Evolutionary conservation across 2,113 vertebrate species (phyloP), one percentile per base, ranked within the genome.

Genomic region (Odontophorus gujanensis): DNA sequence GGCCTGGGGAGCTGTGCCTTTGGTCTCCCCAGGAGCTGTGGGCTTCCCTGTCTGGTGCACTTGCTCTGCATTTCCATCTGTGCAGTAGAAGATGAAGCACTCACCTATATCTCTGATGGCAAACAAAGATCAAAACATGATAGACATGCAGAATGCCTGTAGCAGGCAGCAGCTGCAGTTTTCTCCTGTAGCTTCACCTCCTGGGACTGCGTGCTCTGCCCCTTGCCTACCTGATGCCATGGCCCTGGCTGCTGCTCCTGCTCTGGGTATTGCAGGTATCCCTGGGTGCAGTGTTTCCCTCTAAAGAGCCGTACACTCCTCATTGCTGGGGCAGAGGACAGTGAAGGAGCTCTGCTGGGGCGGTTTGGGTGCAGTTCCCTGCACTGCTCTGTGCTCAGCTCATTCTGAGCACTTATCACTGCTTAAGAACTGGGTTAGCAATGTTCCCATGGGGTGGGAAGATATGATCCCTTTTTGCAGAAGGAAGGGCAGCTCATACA

Each of bases 341-440:
- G 47, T n/a, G 4, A n/a, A 15, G n/a, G 38, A 17, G 25, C 2
- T 1, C 14, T 1, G 36, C 79, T 25, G 73, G 5, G 53, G 57
- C 18, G 2, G 0, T 7, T 2, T 9, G 55, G 59, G 24, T 40
- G 36, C 48, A 13, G 50, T 1, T 55, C 43, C 55, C 7, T 18
- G 16, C 61, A 28, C 4, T 26, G 65, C 36, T 51, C 74, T 0
- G 2, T 8, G 38, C 62, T n/a, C 13, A 10, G 80, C 24, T 9
- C 1, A 2, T 34, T 11, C 3, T 32, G 5, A 10, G 73, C 40
- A 76, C 25, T 26, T 34, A 7, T 3, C 53, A 0, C 38, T 1
- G 45, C 81, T 65, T 4, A 0, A 19, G 20, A 28, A 2, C 2
- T 0, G 42, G 0, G 7, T 10, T 26, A 7, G 30, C 0, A 0